Base-by-base conservation (phyloP, 37 sponge, comb jelly and placozoan genomes). In the Eunapius fragilis region DNA sequence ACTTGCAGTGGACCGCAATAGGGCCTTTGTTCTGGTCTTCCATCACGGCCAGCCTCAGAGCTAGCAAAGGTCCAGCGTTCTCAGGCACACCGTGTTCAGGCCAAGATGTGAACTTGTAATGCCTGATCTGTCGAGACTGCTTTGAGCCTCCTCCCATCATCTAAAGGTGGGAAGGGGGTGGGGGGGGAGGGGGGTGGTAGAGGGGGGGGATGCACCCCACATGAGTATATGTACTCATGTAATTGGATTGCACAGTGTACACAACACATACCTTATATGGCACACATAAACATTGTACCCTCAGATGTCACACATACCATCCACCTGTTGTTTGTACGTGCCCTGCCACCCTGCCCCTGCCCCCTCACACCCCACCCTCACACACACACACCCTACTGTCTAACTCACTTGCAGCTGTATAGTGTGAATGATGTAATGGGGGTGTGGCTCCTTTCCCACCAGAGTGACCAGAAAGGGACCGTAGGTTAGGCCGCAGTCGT, bases 1-100 rank as follows among this genome's bases (percentile, higher is more conserved):
- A 91, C 91, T 87, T 87, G 80, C 92, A 91, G 72, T 91, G 92
- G 19, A 91, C 88, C 36, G 87, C 25, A 12, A 87, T 77, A 0
- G 89, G 78, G 7, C 79, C 84, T 27, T 38, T 27, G 74, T 24
- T 25, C 14, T 28, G 71, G 30, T 78, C 50, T 27, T n/a, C n/a
- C 68, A 30, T 27, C 34, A 32, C 68, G 14, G 30, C 67, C 27
- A 24, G 67, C 31, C 28, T 75, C 19, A 87, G 33, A 10, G 78
- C 34, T 25, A 87, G 84, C 28, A 82, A 14, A 38, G 84, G 50
- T n/a, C 82, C 38, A 17, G 84, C 79, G 77, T 75, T 41, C 2
- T 81, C 78, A 38, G 92, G 92, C 26, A 87, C 74, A 28, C 74
- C 81, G 30, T 91, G 78, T 34, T 91, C 88, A n/a, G 92, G 92